phyloP scores from a whole-genome alignment of 2,888 invertebrate genomes.

The Germaria angustata region DNA sequence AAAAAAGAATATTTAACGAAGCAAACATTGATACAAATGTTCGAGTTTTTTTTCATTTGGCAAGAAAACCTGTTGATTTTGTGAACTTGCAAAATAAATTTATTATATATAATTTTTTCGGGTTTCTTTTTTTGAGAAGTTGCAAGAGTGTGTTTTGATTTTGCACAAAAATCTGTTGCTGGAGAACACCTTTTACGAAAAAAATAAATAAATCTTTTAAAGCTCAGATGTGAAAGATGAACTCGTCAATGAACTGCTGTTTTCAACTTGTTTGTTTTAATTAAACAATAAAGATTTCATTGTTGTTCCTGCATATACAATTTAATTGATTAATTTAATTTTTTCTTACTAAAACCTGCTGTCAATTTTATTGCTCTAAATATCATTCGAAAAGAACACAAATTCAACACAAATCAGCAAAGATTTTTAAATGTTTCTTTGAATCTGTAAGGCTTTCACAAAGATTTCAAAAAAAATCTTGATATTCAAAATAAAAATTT shows the following conservation, averaged over 20 bases:
- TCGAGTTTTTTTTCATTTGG: conserved; percentile 26
- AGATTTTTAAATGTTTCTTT: background rate
- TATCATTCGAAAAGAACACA: background rate
- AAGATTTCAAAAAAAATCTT: no score
- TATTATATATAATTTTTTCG: background rate
- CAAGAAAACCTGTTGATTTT: conserved; percentile 52
- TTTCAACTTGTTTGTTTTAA: conserved; percentile 12
- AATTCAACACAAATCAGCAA: background rate
- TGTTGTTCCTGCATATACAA: conserved; percentile 1
- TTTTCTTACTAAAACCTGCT: conserved; percentile 1
- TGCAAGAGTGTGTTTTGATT: conserved; percentile 1
- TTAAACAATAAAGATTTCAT: conserved; percentile 8
- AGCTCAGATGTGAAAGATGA: conserved; percentile 34
- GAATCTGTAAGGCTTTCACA: no score
- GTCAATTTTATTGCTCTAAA: background rate
- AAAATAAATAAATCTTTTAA: background rate
- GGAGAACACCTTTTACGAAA: conserved; percentile 1
- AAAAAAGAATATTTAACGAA: conserved; percentile 12
- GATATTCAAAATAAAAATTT: no score
- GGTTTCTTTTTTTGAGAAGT: background rate
- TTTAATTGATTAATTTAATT: conserved; percentile 37
- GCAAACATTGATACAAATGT: conserved; percentile 35
- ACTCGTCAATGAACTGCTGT: conserved; percentile 15
- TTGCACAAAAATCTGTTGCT: conserved; percentile 7
- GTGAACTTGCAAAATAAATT: background rate